phyloP scores from a whole-genome alignment of 1,140 invertebrate genomes.

The Zaprionus vittiger region DNA sequence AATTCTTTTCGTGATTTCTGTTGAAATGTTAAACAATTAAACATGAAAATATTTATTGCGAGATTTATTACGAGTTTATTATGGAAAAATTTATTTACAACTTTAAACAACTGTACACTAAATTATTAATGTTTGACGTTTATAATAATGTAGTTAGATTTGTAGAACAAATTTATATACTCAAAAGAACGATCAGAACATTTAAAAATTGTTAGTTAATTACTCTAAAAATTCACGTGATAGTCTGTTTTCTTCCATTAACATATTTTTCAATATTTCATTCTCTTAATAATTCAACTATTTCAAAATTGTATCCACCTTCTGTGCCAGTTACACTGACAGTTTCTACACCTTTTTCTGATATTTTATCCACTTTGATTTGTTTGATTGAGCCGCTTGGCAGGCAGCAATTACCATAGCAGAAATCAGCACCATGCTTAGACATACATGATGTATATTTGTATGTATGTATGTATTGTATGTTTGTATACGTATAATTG shows the following conservation, averaged over 20 bases:
- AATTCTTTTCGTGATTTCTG: background rate
- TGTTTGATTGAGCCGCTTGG: constrained; percentile 60
- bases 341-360: constrained; percentile 10
- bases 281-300: constrained; percentile 6
- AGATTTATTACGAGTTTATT: background rate
- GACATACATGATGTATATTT: background rate
- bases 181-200: too few relatives aligned
- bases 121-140: background rate
- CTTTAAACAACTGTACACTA: background rate
- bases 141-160: too few relatives aligned
- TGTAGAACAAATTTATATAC: too few relatives aligned
- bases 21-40: background rate
- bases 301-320: constrained; percentile 21
- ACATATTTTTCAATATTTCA: background rate
- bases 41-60: background rate
- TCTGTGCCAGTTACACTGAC: constrained; percentile 19
- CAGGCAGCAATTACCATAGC: constrained; percentile 71
- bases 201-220: too few relatives aligned
- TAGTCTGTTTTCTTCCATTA: background rate
- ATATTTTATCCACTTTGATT: constrained; percentile 16
- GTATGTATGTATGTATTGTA: constrained; percentile 2
- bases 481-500: constrained; percentile 49
- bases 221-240: too few relatives aligned
- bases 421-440: constrained; percentile 36
- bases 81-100: background rate